A percentile compares a stretch with the other conserved stretches of the same genome.
Evolutionary conservation across 2,888 invertebrate genomes (phyloP).

Genomic region (Andrena flavipes): DNA sequence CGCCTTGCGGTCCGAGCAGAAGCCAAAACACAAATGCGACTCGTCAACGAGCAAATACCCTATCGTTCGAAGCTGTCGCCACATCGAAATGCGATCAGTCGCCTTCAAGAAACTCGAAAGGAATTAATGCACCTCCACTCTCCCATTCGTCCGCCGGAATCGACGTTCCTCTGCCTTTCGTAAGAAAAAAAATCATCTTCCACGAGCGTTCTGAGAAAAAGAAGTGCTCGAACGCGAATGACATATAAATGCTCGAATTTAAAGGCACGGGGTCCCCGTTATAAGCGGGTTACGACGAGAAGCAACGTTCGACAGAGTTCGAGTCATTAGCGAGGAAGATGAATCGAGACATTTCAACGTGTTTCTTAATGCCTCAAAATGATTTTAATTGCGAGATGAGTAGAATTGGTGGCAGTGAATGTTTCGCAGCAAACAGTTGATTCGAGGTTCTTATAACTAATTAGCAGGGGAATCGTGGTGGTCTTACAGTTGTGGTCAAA

Average conservation of each 20-base stretch:
- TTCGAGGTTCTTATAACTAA: not conserved
- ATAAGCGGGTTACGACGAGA: not conserved
- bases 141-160: not conserved
- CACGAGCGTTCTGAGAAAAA: conserved; percentile 4
- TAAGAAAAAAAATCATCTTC: too few species aligned
- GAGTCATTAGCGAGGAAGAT: not conserved
- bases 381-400: not conserved
- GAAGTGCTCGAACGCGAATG: not conserved
- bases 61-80: conserved; percentile 65
- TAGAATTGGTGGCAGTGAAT: not conserved
- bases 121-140: not conserved
- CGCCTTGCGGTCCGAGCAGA: conserved; percentile 55
- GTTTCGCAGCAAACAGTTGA: not conserved
- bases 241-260: not conserved
- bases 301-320: not conserved
- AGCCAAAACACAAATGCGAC: conserved; percentile 46
- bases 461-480: not conserved
- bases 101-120: conserved; percentile 27
- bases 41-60: conserved; percentile 12
- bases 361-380: not conserved
- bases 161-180: not conserved
- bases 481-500: not conserved
- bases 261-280: not conserved
- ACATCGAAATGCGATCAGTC: conserved; percentile 67
- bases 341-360: not conserved